Evolutionary conservation across 2,888 invertebrate species (phyloP).

Genomic region (Lottia scabra): DNA sequence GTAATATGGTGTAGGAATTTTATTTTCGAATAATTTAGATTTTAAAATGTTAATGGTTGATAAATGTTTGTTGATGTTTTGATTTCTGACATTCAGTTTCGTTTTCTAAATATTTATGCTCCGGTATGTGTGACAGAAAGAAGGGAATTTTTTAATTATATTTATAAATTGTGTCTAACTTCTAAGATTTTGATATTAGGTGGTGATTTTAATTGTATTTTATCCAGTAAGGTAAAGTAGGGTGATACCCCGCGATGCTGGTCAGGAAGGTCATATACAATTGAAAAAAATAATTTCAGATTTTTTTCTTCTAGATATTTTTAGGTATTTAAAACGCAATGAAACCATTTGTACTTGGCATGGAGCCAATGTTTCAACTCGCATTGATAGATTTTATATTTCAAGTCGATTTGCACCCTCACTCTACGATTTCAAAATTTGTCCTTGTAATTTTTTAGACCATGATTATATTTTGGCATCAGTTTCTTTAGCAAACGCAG

Average conservation of each 20-base stretch:
- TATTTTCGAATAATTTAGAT: not conserved
- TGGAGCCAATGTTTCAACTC: not conserved
- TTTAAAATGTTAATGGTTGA: not conserved
- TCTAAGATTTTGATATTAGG: not conserved
- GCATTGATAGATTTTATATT: not conserved
- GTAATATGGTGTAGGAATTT: not conserved
- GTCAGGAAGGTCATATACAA: no score
- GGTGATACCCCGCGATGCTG: no score
- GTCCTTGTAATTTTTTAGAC: not conserved
- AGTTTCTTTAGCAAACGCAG: not conserved
- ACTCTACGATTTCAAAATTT: not conserved
- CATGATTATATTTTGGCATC: not conserved
- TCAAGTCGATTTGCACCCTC: not conserved
- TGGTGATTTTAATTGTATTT: no score
- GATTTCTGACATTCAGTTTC: not conserved
- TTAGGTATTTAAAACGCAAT: not conserved
- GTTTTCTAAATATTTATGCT: not conserved
- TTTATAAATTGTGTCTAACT: not conserved
- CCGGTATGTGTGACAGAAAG: not conserved
- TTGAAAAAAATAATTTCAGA: not conserved
- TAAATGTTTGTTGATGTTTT: not conserved
- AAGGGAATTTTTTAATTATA: not conserved
- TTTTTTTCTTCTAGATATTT: not conserved
- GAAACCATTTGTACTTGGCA: not conserved
- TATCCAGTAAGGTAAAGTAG: no score